Conservation (phyloP, 2,113 vertebrate genomes). For the Mungos mungo region DNA sequence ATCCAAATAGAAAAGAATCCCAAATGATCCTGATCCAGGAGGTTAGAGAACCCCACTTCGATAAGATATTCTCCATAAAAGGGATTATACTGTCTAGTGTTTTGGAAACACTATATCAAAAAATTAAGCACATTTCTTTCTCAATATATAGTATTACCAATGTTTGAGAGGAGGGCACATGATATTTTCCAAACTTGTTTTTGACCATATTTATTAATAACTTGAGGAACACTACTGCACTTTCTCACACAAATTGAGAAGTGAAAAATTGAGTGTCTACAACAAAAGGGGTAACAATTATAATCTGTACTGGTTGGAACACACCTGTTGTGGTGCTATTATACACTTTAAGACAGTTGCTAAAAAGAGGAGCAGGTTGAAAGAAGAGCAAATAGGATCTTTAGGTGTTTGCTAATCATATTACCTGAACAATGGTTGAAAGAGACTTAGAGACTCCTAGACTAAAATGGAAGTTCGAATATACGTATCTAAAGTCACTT, state of each 20-base stretch:
- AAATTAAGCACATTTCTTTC: not conserved
- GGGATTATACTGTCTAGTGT: not conserved
- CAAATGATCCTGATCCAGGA: not conserved
- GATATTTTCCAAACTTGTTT: not conserved
- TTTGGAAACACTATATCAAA: not conserved
- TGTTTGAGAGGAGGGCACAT: not conserved
- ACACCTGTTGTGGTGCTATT: not conserved
- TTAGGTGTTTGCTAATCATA: not conserved
- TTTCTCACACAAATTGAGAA: not conserved
- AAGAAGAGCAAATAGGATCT: not conserved
- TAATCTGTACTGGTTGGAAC: not conserved
- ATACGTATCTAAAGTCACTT: not conserved
- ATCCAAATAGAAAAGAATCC: not conserved
- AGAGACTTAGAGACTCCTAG: not conserved
- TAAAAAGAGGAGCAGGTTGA: not conserved
- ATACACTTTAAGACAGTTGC: not conserved
- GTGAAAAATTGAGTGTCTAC: not conserved
- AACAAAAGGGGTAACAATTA: not conserved
- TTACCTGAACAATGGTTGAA: not conserved
- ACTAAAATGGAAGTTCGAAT: not conserved
- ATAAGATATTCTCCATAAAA: not conserved
- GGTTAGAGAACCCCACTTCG: not conserved
- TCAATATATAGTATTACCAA: constrained; percentile 10
- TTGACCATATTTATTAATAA: not conserved
- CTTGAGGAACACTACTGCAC: not conserved